These are phyloP conservation scores for Oncorhynchus mykiss DNA, from an alignment of 2,113 vertebrate species.

Conservation along the genomic window DNA sequence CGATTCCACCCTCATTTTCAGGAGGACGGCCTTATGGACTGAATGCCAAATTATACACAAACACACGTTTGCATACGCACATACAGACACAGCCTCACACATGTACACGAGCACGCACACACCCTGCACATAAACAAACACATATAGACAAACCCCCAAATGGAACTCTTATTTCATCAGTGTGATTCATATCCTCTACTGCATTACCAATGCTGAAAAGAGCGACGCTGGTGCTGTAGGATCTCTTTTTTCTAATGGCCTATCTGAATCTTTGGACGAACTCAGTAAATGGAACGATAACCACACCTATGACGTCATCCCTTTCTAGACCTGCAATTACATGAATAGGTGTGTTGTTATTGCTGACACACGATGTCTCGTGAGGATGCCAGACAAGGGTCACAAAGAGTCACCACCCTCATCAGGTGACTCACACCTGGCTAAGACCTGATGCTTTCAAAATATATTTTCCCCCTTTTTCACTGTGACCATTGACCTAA, in stretches of 20 bases:
- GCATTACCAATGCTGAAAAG: neutral
- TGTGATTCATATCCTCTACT: neutral
- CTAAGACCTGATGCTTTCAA: too few species aligned
- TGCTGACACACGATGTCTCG: conserved; percentile 31
- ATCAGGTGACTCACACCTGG: neutral
- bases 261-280: conserved; percentile 22
- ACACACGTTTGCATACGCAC: neutral
- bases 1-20: too few species aligned
- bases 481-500: too few species aligned
- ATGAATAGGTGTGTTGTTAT: conserved; percentile 16
- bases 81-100: neutral
- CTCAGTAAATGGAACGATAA: conserved; percentile 28
- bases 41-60: neutral
- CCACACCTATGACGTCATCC: conserved; percentile 44
- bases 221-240: too few species aligned
- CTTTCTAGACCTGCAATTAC: conserved; percentile 13
- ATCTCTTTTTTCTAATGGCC: too few species aligned
- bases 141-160: too few species aligned
- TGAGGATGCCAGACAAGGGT: conserved; percentile 13
- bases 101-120: too few species aligned
- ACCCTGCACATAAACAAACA: neutral
- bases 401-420: neutral
- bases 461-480: too few species aligned
- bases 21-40: neutral
- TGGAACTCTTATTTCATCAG: neutral